Percentiles rank a stretch among this genome's conserved stretches.
These are phyloP conservation scores for Oreortyx pictus DNA, from an alignment of 2,797 vertebrate species.

Conservation along the genomic window DNA sequence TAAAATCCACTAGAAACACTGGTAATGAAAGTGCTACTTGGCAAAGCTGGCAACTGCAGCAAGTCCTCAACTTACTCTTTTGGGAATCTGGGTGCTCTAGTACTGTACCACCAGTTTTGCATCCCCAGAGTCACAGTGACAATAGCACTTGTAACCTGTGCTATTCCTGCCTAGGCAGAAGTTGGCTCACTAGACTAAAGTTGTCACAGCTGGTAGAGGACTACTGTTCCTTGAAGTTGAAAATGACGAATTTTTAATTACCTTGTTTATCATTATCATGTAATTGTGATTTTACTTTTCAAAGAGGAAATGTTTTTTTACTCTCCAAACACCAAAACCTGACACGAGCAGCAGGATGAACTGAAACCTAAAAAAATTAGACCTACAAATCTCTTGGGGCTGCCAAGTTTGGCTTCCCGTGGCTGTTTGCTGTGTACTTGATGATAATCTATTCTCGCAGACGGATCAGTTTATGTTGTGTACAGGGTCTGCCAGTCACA, in stretches of 20 bases:
- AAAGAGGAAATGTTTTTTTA: constrained; percentile 39
- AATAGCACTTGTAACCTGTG: background rate
- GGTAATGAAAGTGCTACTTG: background rate
- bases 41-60: background rate
- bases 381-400: constrained; percentile 24
- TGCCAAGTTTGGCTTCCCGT: constrained; percentile 20
- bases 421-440: constrained; percentile 25
- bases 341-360: constrained; percentile 43
- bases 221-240: background rate
- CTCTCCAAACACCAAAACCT: constrained; percentile 41
- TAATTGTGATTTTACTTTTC: constrained; percentile 15
- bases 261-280: background rate
- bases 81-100: background rate
- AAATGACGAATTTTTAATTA: constrained; percentile 18
- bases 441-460: constrained; percentile 2
- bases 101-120: background rate
- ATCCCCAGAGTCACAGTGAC: background rate
- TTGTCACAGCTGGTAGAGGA: background rate
- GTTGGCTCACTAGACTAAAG: background rate
- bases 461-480: constrained; percentile 12
- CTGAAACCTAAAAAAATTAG: constrained; percentile 5
- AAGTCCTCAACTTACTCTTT: background rate
- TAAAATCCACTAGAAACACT: background rate
- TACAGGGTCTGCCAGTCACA: constrained; percentile 9
- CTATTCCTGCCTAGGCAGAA: background rate